Percentiles rank a stretch among this genome's conserved stretches.
Evolutionary conservation across 2,797 vertebrate species (phyloP).

Genomic region (Siniperca undulata): DNA sequence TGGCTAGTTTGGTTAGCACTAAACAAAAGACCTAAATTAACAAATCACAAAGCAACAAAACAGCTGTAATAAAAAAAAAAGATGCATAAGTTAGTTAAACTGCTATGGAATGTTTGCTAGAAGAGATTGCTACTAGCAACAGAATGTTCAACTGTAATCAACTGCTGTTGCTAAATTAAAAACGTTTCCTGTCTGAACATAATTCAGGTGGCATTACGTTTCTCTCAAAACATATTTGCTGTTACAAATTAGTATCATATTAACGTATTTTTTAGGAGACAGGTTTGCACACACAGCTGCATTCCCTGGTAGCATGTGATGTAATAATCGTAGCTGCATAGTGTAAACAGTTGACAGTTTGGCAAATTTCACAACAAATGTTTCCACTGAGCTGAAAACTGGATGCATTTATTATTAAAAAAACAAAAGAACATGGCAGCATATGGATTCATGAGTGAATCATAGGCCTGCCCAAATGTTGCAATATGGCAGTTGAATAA

Average conservation of each 20-base stretch:
- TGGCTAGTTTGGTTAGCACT: too few relatives aligned
- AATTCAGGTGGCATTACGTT: background rate
- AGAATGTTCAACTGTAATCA: too few relatives aligned
- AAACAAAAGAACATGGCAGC: constrained; percentile 41
- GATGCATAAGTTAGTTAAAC: too few relatives aligned
- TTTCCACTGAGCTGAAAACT: background rate
- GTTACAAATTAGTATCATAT: background rate
- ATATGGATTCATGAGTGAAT: constrained; percentile 75
- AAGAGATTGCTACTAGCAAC: too few relatives aligned
- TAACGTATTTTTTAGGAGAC: background rate
- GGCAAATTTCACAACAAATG: background rate
- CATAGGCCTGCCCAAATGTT: constrained; percentile 68
- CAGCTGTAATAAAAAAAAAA: too few relatives aligned
- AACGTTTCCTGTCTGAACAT: background rate
- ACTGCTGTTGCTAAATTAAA: too few relatives aligned
- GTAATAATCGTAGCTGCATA: background rate
- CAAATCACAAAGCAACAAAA: too few relatives aligned
- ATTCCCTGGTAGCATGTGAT: background rate
- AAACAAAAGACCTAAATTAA: too few relatives aligned
- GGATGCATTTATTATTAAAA: background rate
- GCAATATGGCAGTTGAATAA: constrained; percentile 83
- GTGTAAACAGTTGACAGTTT: background rate
- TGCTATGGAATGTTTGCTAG: too few relatives aligned
- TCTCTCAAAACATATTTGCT: background rate
- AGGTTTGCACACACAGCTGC: too few relatives aligned